Evolutionary conservation across 2,113 vertebrate species (phyloP).

Genomic region (Ancistrus triradiatus): DNA sequence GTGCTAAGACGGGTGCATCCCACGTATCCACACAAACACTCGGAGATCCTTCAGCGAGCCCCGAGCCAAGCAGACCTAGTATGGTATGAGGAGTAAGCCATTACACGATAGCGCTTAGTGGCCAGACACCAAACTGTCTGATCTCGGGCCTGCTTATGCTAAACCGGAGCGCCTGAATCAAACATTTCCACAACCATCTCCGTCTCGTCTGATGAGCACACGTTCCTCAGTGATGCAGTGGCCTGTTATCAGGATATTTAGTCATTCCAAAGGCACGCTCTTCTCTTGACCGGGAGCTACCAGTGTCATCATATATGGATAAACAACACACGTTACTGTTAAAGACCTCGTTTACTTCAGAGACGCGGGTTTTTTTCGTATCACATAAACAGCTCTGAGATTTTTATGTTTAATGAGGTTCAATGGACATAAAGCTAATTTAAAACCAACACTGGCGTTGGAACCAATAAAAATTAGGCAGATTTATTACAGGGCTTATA

Average conservation of each 20-base stretch:
- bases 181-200: conserved; percentile 28
- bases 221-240: conserved; percentile 12
- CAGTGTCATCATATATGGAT: not conserved
- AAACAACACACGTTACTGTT: not conserved
- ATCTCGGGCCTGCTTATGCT: conserved; percentile 23
- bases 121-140: conserved; percentile 24
- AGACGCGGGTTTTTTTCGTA: too few relatives aligned
- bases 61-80: conserved; percentile 36
- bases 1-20: conserved; percentile 14
- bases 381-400: too few relatives aligned
- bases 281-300: conserved; percentile 1
- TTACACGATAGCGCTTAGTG: conserved; percentile 20
- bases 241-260: conserved; percentile 25
- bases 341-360: too few relatives aligned
- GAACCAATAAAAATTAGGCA: too few relatives aligned
- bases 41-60: conserved; percentile 10
- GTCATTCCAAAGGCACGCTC: conserved; percentile 17
- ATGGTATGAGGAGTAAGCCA: conserved; percentile 35
- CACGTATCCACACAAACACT: conserved; percentile 23
- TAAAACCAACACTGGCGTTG: too few relatives aligned
- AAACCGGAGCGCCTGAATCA: conserved; percentile 22
- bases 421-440: too few relatives aligned
- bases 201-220: conserved; percentile 9
- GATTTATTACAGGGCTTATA: too few relatives aligned
- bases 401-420: too few relatives aligned